Conservation (phyloP, 2,888 invertebrate genomes). For the Dynastes maya region DNA sequence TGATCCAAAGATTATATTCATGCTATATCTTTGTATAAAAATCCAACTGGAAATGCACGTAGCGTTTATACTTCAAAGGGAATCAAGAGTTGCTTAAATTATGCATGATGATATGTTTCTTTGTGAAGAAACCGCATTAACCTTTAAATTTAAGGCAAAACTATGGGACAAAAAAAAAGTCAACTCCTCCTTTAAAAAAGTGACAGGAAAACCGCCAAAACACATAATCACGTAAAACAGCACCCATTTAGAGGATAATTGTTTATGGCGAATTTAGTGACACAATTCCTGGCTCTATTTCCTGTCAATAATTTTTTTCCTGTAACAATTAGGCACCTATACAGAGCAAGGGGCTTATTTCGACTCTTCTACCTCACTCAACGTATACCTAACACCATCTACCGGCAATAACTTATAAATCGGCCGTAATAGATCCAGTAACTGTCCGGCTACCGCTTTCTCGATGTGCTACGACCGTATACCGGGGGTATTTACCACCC, state of each 20-base stretch:
- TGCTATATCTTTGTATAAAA: no score
- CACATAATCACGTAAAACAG: conserved; percentile 24
- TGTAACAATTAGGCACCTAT: conserved; percentile 25
- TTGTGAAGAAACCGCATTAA: no score
- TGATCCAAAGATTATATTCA: no score
- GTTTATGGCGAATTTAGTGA: conserved; percentile 37
- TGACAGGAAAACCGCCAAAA: conserved; percentile 26
- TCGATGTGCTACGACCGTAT: background rate
- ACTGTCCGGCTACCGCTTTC: conserved; percentile 48
- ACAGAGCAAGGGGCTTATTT: conserved; percentile 5
- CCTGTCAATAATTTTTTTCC: conserved; percentile 47
- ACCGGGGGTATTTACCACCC: conserved; percentile 57
- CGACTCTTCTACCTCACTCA: background rate
- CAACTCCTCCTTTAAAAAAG: no score
- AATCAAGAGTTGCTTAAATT: no score
- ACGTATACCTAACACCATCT: conserved; percentile 11
- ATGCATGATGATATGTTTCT: no score
- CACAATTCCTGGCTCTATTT: conserved; percentile 30
- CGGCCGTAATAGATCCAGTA: conserved; percentile 54
- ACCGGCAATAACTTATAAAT: conserved; percentile 61
- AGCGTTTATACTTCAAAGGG: no score
- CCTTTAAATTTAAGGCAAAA: no score
- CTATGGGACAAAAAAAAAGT: no score
- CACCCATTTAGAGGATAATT: conserved; percentile 18
- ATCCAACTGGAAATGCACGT: no score